phyloP scores from a whole-genome alignment of 92 coral and sea anemone genomes.

The Umimayanthus chanpuru region DNA sequence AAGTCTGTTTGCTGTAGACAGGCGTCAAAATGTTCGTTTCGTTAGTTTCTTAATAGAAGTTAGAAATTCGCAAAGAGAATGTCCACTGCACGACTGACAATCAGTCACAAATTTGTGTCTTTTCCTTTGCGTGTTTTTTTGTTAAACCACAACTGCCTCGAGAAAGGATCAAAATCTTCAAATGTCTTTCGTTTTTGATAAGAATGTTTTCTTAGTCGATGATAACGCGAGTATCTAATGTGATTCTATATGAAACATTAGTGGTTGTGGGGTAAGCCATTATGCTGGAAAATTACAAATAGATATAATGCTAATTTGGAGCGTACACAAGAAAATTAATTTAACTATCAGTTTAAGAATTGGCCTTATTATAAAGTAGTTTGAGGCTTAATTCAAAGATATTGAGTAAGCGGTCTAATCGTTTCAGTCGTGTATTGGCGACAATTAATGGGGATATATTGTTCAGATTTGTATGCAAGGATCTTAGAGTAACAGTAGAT shows the following conservation, averaged over 20 bases:
- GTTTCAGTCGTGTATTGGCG: not conserved
- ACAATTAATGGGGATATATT: not conserved
- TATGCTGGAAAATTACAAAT: conserved; percentile 29
- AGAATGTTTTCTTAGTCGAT: not conserved
- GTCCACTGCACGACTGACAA: not conserved
- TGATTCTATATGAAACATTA: conserved; percentile 40
- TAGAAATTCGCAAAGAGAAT: not conserved
- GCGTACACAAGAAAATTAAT: conserved; percentile 19
- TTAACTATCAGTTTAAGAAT: conserved; percentile 20
- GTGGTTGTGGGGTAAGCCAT: conserved; percentile 35
- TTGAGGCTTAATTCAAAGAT: not conserved
- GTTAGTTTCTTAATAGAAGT: not conserved
- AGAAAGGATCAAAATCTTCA: conserved; percentile 13
- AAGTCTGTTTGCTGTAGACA: conserved; percentile 5
- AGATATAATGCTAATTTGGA: conserved; percentile 38
- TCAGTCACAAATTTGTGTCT: not conserved
- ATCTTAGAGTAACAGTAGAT: not conserved
- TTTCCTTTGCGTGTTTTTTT: conserved; percentile 18
- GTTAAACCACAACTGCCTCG: conserved; percentile 6
- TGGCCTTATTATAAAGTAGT: not conserved
- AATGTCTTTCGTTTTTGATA: conserved; percentile 13
- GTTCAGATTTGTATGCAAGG: not conserved
- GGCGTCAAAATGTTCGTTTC: not conserved
- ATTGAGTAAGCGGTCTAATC: not conserved
- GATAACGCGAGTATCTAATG: conserved; percentile 44